Conservation (phyloP, 2,888 invertebrate species). For the Balanococcus diminutus region DNA sequence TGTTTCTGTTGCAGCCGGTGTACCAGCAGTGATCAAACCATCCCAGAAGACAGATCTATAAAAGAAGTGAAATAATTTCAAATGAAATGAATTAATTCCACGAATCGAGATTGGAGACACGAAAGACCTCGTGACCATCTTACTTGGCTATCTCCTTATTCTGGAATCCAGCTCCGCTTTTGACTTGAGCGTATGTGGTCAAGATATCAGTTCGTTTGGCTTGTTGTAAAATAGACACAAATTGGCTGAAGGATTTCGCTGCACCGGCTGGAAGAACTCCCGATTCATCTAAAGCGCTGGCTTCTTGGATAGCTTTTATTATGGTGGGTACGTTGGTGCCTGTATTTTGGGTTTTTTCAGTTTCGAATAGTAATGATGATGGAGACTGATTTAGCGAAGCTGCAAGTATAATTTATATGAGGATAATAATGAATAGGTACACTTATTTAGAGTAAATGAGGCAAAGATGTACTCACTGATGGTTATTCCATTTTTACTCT, state of each 20-base stretch:
- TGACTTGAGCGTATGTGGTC: conserved; percentile 71
- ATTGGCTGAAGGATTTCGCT: conserved; percentile 69
- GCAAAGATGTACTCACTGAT: neutral
- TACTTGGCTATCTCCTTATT: conserved; percentile 68
- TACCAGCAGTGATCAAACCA: neutral
- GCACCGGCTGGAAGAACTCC: neutral
- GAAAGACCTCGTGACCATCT: conserved; percentile 58
- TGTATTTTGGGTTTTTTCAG: neutral
- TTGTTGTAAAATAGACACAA: conserved; percentile 71
- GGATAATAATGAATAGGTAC: neutral
- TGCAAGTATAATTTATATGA: neutral
- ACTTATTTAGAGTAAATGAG: too few species aligned
- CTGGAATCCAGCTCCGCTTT: conserved; percentile 64
- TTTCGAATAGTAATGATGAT: conserved; percentile 39
- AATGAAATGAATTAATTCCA: too few species aligned
- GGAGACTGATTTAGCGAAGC: conserved; percentile 1
- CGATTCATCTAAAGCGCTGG: conserved; percentile 35
- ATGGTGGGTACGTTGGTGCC: neutral
- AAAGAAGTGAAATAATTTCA: neutral
- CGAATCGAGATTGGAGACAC: too few species aligned
- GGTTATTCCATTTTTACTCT: conserved; percentile 11
- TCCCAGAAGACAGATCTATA: conserved; percentile 42
- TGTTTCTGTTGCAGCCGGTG: conserved; percentile 16
- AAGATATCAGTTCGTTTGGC: conserved; percentile 74
- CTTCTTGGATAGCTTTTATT: conserved; percentile 48